Conservation (phyloP, 2,797 vertebrate genomes). For the Rhadinocentrus ornatus region DNA sequence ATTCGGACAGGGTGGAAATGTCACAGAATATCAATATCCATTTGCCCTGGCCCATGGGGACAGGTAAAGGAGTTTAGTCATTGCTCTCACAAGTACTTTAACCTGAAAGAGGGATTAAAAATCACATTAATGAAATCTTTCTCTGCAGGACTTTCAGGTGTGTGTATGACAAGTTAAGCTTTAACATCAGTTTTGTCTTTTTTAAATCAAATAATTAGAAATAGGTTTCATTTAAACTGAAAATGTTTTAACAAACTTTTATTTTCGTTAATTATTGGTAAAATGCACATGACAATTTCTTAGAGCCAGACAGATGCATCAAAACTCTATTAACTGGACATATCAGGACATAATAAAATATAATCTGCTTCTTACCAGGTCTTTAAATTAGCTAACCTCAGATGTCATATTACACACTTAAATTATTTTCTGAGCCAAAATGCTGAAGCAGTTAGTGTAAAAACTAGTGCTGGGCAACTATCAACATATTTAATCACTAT, state of each 20-base stretch:
- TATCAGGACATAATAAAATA: too few species aligned
- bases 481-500: too few species aligned
- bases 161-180: not conserved
- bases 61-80: conserved; percentile 46
- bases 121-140: conserved; percentile 20
- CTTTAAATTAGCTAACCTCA: too few species aligned
- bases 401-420: too few species aligned
- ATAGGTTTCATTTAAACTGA: too few species aligned
- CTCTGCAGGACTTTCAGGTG: conserved; percentile 6
- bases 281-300: not conserved
- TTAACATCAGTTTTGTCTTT: conserved; percentile 2
- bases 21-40: conserved; percentile 58
- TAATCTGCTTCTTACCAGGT: too few species aligned
- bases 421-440: too few species aligned
- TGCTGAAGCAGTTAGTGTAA: too few species aligned
- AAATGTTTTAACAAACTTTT: too few species aligned
- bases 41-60: conserved; percentile 48
- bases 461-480: too few species aligned
- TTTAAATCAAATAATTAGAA: not conserved
- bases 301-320: not conserved
- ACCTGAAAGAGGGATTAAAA: conserved; percentile 35
- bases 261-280: too few species aligned
- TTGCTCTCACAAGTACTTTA: conserved; percentile 36
- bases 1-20: conserved; percentile 63
- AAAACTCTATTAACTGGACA: too few species aligned